A percentile compares a stretch with the other conserved stretches of the same genome.
Conservation (phyloP, 2,797 vertebrate species). For the Periparus ater region DNA sequence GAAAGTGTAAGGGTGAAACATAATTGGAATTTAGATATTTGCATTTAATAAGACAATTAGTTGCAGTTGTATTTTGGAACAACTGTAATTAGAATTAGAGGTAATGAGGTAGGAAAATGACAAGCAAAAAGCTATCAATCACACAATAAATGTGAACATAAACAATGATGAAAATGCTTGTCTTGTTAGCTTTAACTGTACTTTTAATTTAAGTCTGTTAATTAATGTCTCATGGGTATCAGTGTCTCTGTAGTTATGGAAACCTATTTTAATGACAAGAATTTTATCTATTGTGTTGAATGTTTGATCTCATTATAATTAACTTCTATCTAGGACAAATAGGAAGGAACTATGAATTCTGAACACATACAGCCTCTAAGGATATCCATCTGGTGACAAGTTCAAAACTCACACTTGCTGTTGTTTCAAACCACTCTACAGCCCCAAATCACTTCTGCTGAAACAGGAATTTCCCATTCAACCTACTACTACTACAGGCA, state of each 20-base stretch:
- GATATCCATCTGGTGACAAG: not conserved
- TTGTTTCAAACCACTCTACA: not conserved
- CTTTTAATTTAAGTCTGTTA: slow-evolving; percentile 34
- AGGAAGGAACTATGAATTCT: not conserved
- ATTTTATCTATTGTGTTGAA: not conserved
- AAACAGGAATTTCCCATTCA: not conserved
- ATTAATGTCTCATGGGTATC: not conserved
- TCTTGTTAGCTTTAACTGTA: slow-evolving; percentile 20
- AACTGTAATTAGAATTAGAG: slow-evolving; percentile 33
- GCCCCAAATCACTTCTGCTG: not conserved
- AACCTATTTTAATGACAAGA: not conserved
- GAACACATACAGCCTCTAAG: not conserved
- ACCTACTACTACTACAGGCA: not conserved
- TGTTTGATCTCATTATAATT: not conserved
- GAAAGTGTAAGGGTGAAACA: not conserved
- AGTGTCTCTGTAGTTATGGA: not conserved
- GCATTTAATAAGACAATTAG: slow-evolving; percentile 35
- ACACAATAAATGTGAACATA: not conserved
- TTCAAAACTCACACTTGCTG: not conserved
- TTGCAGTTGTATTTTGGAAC: slow-evolving; percentile 26
- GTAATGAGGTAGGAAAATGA: slow-evolving; percentile 27
- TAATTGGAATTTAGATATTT: slow-evolving; percentile 26
- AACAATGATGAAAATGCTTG: slow-evolving; percentile 28
- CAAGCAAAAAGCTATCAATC: slow-evolving; percentile 43
- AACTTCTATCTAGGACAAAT: slow-evolving; percentile 1